Evolutionary conservation across 2,113 vertebrate species (phyloP).

Genomic region (Indicator indicator): DNA sequence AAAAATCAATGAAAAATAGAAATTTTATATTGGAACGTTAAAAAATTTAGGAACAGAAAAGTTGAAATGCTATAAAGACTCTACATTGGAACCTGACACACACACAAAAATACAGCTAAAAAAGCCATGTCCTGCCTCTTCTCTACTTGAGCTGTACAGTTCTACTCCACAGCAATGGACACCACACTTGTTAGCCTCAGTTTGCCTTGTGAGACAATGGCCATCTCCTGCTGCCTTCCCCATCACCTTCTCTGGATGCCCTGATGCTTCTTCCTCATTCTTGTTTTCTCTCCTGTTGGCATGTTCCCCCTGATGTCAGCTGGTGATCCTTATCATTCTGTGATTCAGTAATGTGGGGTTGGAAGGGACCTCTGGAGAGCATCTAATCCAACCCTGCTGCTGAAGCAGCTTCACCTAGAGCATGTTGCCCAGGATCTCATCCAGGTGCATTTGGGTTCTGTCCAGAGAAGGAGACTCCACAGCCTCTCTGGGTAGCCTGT

Average conservation of each 20-base stretch:
- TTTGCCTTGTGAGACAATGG: neutral
- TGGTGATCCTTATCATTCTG: neutral
- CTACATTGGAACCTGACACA: neutral
- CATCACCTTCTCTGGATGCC: neutral
- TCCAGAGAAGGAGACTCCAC: too few relatives aligned
- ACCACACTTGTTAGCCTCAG: accelerated
- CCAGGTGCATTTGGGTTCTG: too few relatives aligned
- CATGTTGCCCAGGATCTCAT: too few relatives aligned
- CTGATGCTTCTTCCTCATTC: neutral
- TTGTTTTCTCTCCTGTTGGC: neutral
- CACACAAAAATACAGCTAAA: neutral
- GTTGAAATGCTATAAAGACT: neutral
- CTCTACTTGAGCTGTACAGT: neutral
- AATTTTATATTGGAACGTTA: neutral
- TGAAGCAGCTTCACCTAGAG: too few relatives aligned
- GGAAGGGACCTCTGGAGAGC: too few relatives aligned
- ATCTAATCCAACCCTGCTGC: too few relatives aligned
- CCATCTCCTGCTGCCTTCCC: neutral
- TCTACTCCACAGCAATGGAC: neutral
- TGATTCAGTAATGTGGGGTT: too few relatives aligned
- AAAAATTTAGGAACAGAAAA: neutral
- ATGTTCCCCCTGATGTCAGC: neutral
- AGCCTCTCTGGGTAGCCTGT: too few relatives aligned
- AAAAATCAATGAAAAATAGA: neutral
- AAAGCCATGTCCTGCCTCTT: neutral